Base-by-base conservation (phyloP, 2,113 vertebrate genomes). In the Sebastes schlegelii region DNA sequence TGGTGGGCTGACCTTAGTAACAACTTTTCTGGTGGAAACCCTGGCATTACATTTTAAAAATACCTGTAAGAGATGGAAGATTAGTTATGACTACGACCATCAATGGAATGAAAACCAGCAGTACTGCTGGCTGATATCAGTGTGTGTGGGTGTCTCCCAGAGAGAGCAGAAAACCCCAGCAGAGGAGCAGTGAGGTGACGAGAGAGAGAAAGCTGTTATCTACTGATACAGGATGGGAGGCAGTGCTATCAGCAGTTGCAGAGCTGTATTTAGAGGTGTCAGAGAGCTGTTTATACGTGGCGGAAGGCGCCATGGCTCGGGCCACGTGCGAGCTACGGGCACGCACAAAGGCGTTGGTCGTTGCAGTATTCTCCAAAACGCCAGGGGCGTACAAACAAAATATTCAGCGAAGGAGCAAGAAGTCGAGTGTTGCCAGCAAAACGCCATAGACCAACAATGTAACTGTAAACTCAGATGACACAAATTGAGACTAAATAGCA, bases 171-270 rank as follows among this genome's bases (percentile, higher is more conserved):
- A 80, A 13, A 19, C 43, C 43, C 40, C 40, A 21, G 42, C 55
- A 62, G 51, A 76, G 67, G 34, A 77, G 83, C 65, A 64, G 61
- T 26, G 73, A 71, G 57, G 49, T 82, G 49, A 46, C 34, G 34
- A 46, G 23, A 69, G 67, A 72, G 79, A 45, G 52, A 78, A 46
- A 70, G 86, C 69, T 89, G 84, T 94, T 93, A 95, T 95, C 91
- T 88, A 3, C 34, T 69, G 14, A 10, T 55, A 46, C 83, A 90
- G 46, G 34, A 63, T 61, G 87, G 66, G 23, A 55, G 55, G 34
- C 42, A 4, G 46, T 1, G 63, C 57, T 92, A 92, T 93, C 90
- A 85, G 84, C 74, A 11, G 74, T 57, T 1, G 26, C 82, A 76
- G 79, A 2, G 23, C 64, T 23, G 84, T 74, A 16, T 79, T 77